These are phyloP conservation scores for Xiphophorus hellerii DNA, from an alignment of 2,113 vertebrate genomes.

Conservation along the genomic window DNA sequence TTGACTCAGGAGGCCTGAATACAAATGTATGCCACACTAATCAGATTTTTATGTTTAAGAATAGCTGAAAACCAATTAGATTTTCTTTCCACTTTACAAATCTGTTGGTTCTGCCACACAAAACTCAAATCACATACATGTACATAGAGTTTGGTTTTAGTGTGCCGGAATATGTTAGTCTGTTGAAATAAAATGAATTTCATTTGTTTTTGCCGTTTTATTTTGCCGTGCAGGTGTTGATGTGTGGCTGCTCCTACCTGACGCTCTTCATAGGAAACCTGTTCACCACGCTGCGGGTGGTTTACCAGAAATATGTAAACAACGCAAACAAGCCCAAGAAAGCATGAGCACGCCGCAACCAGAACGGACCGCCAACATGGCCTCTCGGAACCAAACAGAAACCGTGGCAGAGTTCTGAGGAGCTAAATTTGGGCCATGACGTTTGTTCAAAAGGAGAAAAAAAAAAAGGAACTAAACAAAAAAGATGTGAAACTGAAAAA, in stretches of 20 bases:
- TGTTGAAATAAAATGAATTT: not conserved
- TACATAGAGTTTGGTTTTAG: not conserved
- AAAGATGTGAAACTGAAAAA: no score
- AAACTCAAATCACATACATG: not conserved
- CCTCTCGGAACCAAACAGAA: not conserved
- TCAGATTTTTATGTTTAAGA: not conserved
- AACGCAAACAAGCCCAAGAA: constrained; percentile 83
- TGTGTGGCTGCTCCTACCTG: constrained; percentile 92
- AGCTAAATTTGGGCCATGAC: no score
- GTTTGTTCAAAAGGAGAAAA: no score
- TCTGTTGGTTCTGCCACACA: not conserved
- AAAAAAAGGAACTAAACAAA: no score
- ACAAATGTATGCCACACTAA: not conserved
- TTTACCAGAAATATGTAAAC: constrained; percentile 93
- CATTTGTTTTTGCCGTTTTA: not conserved
- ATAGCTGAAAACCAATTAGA: no score
- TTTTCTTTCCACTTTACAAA: no score
- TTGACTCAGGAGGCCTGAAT: not conserved
- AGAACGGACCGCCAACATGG: not conserved
- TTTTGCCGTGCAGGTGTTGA: constrained; percentile 83
- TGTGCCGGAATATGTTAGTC: not conserved
- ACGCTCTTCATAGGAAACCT: constrained; percentile 94
- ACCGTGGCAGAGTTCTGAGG: not conserved
- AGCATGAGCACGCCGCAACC: constrained; percentile 49
- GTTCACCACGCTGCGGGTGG: constrained; percentile 91